Evolutionary conservation across 2,797 vertebrate species (phyloP), one percentile per base, ranked within the genome.

Genomic region (Muscicapa comitata): DNA sequence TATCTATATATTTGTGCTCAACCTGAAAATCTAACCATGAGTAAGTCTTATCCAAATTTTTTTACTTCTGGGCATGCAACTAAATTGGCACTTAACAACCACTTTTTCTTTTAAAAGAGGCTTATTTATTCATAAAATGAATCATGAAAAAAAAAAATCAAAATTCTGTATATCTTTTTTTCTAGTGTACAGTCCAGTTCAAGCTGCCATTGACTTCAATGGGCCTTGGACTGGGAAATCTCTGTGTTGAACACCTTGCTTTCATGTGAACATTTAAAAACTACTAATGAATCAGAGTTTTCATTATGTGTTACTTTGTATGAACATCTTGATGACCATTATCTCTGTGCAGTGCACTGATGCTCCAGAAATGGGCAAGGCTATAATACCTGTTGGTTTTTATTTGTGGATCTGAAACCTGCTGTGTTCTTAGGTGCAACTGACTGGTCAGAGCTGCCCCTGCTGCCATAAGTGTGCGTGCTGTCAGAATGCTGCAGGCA

Each of bases 371-470:
- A 37, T 29, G 18, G n/a, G 10, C 26, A 87, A 61, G 18, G 12
- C 15, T 79, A 8, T 29, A 72, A 35, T 8, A 71, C 6, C 12
- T 48, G 11, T 18, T 67, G 51, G 13, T 6, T 86, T 86, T 68
- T 2, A 11, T 43, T 62, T 58, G 10, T 73, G 19, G 26, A 19
- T 58, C 17, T 42, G 38, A 77, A 57, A 54, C 42, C 31, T 54
- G 26, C 15, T 42, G 26, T 10, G 8, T 9, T 71, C 28, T 37
- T 40, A 10, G 17, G 10, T 11, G 16, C 25, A 57, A 51, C 33
- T 35, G 26, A 8, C 3, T 0, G 0, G 45, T 48, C 14, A n/a
- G 29, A 45, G 26, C 24, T 33, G 16, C 23, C 28, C 63, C 55
- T 88, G n/a, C 29, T 59, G 13, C 48, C 2, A 2, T 28, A 62